Evolutionary conservation across 2,113 vertebrate genomes (phyloP).

Genomic region (Passer montanus): DNA sequence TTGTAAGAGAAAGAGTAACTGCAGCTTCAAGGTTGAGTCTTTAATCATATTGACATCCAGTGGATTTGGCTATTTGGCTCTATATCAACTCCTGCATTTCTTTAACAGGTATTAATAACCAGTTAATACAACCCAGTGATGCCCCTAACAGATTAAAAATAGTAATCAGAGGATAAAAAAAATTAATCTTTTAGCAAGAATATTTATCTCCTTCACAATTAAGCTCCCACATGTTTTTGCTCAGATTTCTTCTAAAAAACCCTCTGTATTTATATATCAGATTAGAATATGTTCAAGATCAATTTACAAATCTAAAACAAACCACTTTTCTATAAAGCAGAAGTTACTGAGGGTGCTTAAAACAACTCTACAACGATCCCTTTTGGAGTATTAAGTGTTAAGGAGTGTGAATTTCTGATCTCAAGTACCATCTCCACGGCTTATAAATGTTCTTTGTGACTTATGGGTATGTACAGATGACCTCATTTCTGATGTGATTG

Average conservation of each 20-base stretch:
- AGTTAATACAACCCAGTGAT: not conserved
- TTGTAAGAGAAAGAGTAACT: not conserved
- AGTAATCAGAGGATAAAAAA: not conserved
- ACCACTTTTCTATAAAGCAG: not conserved
- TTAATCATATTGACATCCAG: not conserved
- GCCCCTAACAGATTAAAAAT: not conserved
- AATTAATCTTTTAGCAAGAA: not conserved
- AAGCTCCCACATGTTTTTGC: not conserved
- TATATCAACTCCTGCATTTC: not conserved
- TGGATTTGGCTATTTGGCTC: not conserved
- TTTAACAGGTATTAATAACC: not conserved
- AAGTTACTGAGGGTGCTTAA: not conserved
- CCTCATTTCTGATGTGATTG: not conserved
- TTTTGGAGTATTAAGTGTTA: rapidly evolving
- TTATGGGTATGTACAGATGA: not conserved
- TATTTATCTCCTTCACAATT: not conserved
- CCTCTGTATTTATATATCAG: not conserved
- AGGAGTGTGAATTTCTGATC: not conserved
- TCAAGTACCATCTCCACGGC: rapidly evolving
- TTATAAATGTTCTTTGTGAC: not conserved
- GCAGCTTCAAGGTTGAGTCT: not conserved
- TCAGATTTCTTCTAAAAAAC: not conserved
- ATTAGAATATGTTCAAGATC: not conserved
- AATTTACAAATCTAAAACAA: not conserved
- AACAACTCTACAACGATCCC: not conserved